A percentile compares a stretch with the other conserved stretches of the same genome.
phyloP scores from a whole-genome alignment of 2,113 vertebrate species.

The Epinephelus lanceolatus region DNA sequence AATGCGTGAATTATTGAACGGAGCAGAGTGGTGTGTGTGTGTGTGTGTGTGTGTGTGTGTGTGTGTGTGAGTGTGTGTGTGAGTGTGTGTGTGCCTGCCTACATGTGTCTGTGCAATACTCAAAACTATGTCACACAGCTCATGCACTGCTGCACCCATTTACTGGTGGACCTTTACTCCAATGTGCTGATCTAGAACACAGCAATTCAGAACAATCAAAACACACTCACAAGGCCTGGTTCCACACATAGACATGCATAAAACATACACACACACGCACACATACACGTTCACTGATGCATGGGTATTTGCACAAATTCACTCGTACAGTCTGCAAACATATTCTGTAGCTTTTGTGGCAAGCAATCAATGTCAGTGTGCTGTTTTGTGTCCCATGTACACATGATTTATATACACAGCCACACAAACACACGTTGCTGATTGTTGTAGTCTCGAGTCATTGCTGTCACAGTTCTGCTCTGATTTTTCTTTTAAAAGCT shows the following conservation, averaged over 20 bases:
- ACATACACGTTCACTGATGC: conserved; percentile 48
- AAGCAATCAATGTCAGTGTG: conserved; percentile 52
- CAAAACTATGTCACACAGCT: conserved; percentile 76
- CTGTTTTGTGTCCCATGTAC: conserved; percentile 50
- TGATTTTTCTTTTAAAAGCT: conserved; percentile 36
- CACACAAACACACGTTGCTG: conserved; percentile 5
- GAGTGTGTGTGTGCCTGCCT: not conserved
- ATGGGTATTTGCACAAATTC: conserved; percentile 50
- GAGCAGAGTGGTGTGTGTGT: conserved; percentile 15
- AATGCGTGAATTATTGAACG: conserved; percentile 61
- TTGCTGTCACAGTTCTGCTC: conserved; percentile 35
- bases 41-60: conserved; percentile 6
- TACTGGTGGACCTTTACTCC: conserved; percentile 70
- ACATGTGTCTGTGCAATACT: conserved; percentile 31
- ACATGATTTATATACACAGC: conserved; percentile 27
- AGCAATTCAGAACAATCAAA: conserved; percentile 82
- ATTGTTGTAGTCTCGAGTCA: conserved; percentile 21
- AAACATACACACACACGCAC: conserved; percentile 33
- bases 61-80: conserved; percentile 4
- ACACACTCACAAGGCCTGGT: conserved; percentile 63
- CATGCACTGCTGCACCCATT: conserved; percentile 74
- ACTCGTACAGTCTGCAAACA: conserved; percentile 37
- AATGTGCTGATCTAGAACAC: conserved; percentile 69
- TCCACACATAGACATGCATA: conserved; percentile 47
- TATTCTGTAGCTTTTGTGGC: conserved; percentile 49